A percentile compares a stretch with the other conserved stretches of the same genome.
Evolutionary conservation across 2,113 vertebrate species (phyloP).

Genomic region (Natator depressus): DNA sequence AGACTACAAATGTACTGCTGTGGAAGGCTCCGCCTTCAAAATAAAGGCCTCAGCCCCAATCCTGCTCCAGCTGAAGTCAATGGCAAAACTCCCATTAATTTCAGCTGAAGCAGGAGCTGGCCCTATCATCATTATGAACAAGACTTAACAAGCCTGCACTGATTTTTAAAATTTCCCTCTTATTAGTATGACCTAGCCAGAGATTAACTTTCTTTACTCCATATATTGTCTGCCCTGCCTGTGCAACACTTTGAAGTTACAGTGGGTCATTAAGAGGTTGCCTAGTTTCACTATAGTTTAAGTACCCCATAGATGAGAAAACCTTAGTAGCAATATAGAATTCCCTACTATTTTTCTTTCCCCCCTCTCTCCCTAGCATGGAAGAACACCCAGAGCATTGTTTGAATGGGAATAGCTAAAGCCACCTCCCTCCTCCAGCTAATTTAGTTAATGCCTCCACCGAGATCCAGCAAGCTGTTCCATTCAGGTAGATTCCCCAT

Average conservation of each 20-base stretch:
- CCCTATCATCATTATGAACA: not conserved
- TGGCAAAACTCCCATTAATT: accelerated
- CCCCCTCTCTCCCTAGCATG: not conserved
- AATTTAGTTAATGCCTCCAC: not conserved
- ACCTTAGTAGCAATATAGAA: not conserved
- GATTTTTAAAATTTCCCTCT: not conserved
- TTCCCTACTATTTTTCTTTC: not conserved
- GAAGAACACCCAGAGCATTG: not conserved
- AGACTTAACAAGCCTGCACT: not conserved
- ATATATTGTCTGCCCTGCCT: not conserved
- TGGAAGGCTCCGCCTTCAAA: not conserved
- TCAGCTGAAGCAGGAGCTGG: not conserved
- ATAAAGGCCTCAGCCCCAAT: not conserved
- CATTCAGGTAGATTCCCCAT: not conserved
- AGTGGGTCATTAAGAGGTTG: not conserved
- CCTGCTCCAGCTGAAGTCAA: accelerated
- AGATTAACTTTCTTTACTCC: not conserved
- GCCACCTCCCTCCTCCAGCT: not conserved
- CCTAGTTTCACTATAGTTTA: not conserved
- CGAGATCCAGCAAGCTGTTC: not conserved
- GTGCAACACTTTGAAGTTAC: not conserved
- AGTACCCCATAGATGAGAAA: not conserved
- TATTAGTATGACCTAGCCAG: not conserved
- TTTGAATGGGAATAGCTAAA: not conserved
- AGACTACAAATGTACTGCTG: not conserved